Base-by-base conservation (phyloP, 1,140 invertebrate genomes). In the Adelges cooleyi region DNA sequence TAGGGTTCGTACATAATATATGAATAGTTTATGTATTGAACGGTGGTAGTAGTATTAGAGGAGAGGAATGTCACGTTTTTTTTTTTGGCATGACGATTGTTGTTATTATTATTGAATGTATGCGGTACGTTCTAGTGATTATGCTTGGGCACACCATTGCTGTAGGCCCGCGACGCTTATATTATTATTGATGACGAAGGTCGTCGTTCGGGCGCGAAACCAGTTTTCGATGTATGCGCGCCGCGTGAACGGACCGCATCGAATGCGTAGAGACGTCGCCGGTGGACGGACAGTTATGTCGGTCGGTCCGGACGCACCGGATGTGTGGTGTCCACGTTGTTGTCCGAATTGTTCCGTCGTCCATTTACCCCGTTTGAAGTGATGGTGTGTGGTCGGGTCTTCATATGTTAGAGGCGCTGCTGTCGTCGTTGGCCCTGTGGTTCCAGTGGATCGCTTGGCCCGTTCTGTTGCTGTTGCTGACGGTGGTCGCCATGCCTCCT, bases 141-240 rank as follows among this genome's bases (percentile, higher is more conserved):
- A 33, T 33, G 29, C 11, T 33, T 33, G 29, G 29, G 29, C 29
- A 6, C 29, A 5, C 5, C 29, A 33, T n/a, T 8, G 40, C 40
- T 8, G 40, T n/a, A 4, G 40, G 40, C 36, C 52, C 52, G 27
- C 27, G 52, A 33, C 52, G 38, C 53, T 33, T 59, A 11, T 33
- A 33, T 6, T 33, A 11, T 33, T 33, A 33, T n/a, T 33, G 29
- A 33, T 11, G 29, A 62, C 23, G 56, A 62, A 62, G 56, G 56
- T 48, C 56, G 56, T 62, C 42, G 56, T 62, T 62, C 56, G 56
- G 56, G 56, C 56, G 56, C 56, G 56, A 62, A 62, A 62, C 56
- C 42, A 62, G 56, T 62, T 62, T 48, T 48, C 56, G 22, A 48
- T 46, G 23, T 8, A n/a, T 27, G 27, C 3, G 38, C 53, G 23